Evolutionary conservation across 2,113 vertebrate species (phyloP).

Genomic region (Elephas maximus): DNA sequence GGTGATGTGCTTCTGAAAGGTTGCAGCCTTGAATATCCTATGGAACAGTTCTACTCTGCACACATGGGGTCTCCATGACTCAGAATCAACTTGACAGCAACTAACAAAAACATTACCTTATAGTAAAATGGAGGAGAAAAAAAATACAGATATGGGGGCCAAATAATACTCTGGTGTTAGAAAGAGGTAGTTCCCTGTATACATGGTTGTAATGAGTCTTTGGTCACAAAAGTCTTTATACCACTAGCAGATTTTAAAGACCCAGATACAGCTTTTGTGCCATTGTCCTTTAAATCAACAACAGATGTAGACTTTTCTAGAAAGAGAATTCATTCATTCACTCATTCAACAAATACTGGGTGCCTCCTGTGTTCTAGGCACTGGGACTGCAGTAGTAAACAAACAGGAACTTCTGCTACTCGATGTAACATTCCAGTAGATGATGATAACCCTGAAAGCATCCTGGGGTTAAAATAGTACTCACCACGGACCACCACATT

Average conservation of each 20-base stretch:
- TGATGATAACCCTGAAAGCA: background rate
- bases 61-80: background rate
- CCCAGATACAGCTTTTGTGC: background rate
- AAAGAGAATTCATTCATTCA: background rate
- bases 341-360: slow-evolving; percentile 13
- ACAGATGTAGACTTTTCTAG: background rate
- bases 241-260: background rate
- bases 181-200: background rate
- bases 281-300: background rate
- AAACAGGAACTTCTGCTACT: background rate
- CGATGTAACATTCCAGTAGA: background rate
- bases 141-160: background rate
- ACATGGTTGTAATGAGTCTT: background rate
- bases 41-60: background rate
- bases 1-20: background rate
- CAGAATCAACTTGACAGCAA: background rate
- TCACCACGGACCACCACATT: background rate
- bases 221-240: background rate
- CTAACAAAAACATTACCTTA: background rate
- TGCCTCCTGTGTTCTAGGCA: background rate
- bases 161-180: background rate
- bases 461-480: background rate
- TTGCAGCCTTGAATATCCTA: background rate
- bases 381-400: background rate
- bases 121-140: background rate